phyloP scores from a whole-genome alignment of 2,888 invertebrate genomes.

The Drosophila borborema region DNA sequence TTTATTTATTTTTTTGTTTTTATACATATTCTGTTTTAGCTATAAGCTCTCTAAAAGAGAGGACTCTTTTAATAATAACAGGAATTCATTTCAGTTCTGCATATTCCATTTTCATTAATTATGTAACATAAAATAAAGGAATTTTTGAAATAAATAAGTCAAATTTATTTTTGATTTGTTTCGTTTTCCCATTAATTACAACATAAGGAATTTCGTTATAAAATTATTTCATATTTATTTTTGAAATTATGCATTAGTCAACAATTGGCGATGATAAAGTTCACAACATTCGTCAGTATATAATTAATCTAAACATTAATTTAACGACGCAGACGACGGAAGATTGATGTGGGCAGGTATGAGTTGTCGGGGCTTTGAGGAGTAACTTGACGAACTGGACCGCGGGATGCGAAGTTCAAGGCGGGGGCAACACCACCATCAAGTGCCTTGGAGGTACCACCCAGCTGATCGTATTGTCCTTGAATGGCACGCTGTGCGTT shows the following conservation, averaged over 20 bases:
- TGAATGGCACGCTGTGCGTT: conserved; percentile 80
- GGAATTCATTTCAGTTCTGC: too few relatives aligned
- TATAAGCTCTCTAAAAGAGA: too few relatives aligned
- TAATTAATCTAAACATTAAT: conserved; percentile 22
- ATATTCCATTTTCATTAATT: not conserved
- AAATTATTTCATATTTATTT: conserved; percentile 44
- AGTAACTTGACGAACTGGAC: conserved; percentile 50
- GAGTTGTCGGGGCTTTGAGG: conserved; percentile 58
- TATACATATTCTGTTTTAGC: not conserved
- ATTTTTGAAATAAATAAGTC: not conserved
- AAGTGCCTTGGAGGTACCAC: conserved; percentile 63
- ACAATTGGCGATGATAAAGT: conserved; percentile 62
- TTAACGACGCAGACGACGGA: conserved; percentile 74
- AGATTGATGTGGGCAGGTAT: conserved; percentile 75
- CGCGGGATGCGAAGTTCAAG: conserved; percentile 78
- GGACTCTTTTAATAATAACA: not conserved
- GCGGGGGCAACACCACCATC: conserved; percentile 77
- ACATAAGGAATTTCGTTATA: conserved; percentile 32
- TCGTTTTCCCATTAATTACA: not conserved
- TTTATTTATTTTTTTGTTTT: too few relatives aligned
- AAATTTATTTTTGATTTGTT: not conserved
- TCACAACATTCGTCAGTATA: conserved; percentile 23
- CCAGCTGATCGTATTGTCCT: conserved; percentile 74
- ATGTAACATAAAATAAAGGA: not conserved
- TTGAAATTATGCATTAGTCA: conserved; percentile 59